phyloP scores from a whole-genome alignment of 1,140 invertebrate species.

The Pemphigus obesinymphae region DNA sequence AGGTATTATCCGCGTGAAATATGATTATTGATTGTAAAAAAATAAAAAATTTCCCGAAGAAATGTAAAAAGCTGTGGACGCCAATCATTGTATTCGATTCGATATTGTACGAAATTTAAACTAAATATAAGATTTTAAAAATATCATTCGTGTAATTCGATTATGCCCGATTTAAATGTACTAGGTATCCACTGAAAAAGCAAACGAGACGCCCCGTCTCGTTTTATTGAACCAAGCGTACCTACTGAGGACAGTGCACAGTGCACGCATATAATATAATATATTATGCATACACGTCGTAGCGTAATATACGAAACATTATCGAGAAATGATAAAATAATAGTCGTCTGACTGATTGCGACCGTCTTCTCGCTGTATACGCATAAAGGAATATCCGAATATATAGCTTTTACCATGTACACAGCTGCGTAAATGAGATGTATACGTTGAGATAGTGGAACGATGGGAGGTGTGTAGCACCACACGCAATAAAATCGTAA shows the following conservation, averaged over 20 bases:
- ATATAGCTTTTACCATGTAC: not conserved
- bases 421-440: conserved; percentile 8
- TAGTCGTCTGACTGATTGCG: not conserved
- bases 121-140: not conserved
- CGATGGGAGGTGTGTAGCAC: not conserved
- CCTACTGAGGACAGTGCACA: no score
- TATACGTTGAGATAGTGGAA: not conserved
- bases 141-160: not conserved
- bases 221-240: not conserved
- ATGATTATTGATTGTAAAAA: no score
- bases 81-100: no score
- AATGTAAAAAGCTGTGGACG: no score
- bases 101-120: no score
- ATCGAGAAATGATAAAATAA: not conserved
- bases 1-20: no score
- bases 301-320: no score
- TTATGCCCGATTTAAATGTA: not conserved
- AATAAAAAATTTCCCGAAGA: no score
- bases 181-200: no score
- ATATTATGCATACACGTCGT: no score
- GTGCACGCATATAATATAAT: not conserved
- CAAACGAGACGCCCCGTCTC: not conserved
- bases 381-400: not conserved
- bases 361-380: not conserved
- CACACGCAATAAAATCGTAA: conserved; percentile 20